Evolutionary conservation across 1,140 invertebrate genomes (phyloP), one percentile per base, ranked within the genome.

Genomic region (Campoletis sonorensis): DNA sequence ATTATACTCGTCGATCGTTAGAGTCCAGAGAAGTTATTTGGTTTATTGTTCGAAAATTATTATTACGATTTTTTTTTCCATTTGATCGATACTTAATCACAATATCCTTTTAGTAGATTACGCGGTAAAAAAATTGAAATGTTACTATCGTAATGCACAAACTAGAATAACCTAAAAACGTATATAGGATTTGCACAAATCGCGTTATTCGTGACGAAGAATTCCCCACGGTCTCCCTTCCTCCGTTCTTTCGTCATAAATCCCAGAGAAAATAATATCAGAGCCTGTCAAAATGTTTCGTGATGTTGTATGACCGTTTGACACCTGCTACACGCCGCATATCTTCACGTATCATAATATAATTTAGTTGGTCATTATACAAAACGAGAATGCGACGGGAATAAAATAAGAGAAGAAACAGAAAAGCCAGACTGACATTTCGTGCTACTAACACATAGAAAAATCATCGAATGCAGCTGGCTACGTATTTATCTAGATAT

Each of bases 211-310:
- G 61, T 64, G 61, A 64, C 26, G 23, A 64, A 64, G 18, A 13
- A 26, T 64, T 64, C 23, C 26, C 21, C 4, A 64, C 23, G 23
- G 2, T 64, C 23, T 64, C 61, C 4, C 21, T 64, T 64, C 23
- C 61, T n/a, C 51, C 40, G 7, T 10, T 54, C 51, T n/a, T 1
- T 21, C 51, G n/a, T 54, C 3, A n/a, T 1, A n/a, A n/a, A 54
- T 54, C 51, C 18, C 0, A n/a, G 51, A 54, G 16, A 64, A 64
- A 64, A 64, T 13, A 64, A 64, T 64, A 64, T 64, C 21, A 64
- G 23, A 64, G 23, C n/a, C 23, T 64, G 23, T 64, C 61, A 64
- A 64, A 64, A 64, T 64, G 26, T 64, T 64, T 64, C 61, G 23
- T 26, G 61, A 23, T 23, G 26, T 27, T 64, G 26, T 64, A 64